A percentile compares a stretch with the other conserved stretches of the same genome.
Evolutionary conservation across 2,888 invertebrate genomes (phyloP).

Genomic region (Xylota segnis): DNA sequence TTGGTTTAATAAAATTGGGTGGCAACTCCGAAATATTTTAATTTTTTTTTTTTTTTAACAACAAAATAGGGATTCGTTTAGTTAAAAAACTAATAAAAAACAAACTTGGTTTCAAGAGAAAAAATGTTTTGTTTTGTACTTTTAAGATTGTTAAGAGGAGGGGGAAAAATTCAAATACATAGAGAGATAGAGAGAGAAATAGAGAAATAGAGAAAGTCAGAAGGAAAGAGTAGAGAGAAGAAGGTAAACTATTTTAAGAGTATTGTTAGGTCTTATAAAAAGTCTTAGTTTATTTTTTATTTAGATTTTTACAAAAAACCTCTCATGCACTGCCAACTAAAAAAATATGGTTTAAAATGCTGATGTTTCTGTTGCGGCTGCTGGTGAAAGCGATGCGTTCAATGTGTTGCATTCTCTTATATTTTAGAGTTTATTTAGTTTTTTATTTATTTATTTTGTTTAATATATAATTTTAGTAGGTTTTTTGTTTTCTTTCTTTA

Average conservation of each 20-base stretch:
- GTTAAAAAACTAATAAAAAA: conserved; percentile 14
- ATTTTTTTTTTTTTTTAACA: conserved; percentile 29
- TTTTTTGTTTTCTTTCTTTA: conserved; percentile 68
- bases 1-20: conserved; percentile 42
- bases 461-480: conserved; percentile 65
- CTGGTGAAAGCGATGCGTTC: conserved; percentile 58
- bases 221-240: conserved; percentile 18
- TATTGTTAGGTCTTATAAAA: conserved; percentile 44
- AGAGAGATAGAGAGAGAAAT: conserved; percentile 22
- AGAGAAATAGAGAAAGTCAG: conserved; percentile 16
- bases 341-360: conserved; percentile 40
- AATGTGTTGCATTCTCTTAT: conserved; percentile 64
- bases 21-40: conserved; percentile 50
- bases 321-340: conserved; percentile 53
- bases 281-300: conserved; percentile 7
- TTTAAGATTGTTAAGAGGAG: conserved; percentile 55
- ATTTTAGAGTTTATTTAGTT: conserved; percentile 54
- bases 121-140: conserved; percentile 67
- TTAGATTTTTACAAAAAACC: conserved; percentile 24
- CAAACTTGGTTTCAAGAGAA: conserved; percentile 3
- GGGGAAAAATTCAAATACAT: conserved; percentile 53
- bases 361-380: conserved; percentile 55
- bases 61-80: conserved; percentile 26
- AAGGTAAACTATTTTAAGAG: conserved; percentile 17
- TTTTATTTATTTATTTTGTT: conserved; percentile 42